Conservation (phyloP, 2,888 invertebrate genomes). For the Idaea aversata region DNA sequence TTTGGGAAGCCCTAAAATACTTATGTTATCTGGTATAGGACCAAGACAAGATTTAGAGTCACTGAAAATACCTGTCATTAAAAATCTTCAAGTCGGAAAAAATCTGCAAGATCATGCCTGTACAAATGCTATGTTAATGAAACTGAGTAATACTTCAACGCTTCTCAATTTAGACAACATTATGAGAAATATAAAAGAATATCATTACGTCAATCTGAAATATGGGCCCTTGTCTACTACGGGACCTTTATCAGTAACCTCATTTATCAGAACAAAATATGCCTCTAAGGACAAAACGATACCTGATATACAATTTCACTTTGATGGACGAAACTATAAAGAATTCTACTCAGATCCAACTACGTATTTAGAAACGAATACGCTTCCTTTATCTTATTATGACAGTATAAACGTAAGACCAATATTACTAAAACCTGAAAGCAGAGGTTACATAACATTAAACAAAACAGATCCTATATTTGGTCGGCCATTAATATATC, state of each 20-base stretch:
- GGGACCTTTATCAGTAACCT: constrained; percentile 78
- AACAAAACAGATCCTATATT: constrained; percentile 84
- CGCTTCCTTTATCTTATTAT: constrained; percentile 80
- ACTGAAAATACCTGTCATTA: constrained; percentile 74
- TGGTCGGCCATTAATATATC: constrained; percentile 85
- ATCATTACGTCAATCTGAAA: constrained; percentile 47
- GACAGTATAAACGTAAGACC: constrained; percentile 82
- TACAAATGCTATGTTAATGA: constrained; percentile 74
- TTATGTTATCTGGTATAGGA: constrained; percentile 84
- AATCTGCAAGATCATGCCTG: constrained; percentile 88
- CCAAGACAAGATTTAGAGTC: constrained; percentile 69
- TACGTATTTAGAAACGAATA: constrained; percentile 61
- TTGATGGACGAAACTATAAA: constrained; percentile 76
- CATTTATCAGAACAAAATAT: constrained; percentile 80
- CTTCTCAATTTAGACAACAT: constrained; percentile 50
- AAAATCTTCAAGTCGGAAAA: constrained; percentile 84
- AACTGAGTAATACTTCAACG: constrained; percentile 76
- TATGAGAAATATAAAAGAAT: constrained; percentile 56
- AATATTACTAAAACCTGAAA: constrained; percentile 80
- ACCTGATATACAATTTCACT: constrained; percentile 84
- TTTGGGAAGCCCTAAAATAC: constrained; percentile 80
- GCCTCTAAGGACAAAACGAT: constrained; percentile 67
- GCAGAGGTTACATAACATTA: constrained; percentile 81
- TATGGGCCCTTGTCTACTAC: constrained; percentile 74
- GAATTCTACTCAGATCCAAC: constrained; percentile 80